Base-by-base conservation (phyloP, 2,797 vertebrate species). In the Mormyrus hasselquistii region DNA sequence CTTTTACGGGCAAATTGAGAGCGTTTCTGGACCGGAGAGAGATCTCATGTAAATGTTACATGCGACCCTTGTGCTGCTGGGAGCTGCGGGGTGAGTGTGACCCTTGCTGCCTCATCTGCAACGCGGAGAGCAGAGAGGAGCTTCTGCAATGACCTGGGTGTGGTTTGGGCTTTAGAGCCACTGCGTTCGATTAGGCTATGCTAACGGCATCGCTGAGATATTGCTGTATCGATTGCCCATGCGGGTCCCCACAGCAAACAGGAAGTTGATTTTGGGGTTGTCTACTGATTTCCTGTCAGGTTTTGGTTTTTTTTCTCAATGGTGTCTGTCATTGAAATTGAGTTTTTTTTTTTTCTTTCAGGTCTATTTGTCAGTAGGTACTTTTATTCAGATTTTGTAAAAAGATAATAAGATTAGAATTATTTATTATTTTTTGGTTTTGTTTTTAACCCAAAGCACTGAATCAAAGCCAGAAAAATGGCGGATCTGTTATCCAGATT, bases 401-500 rank as follows among this genome's bases (percentile, higher is more conserved):
- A 29, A 29, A 29, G 25, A 29, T 29, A 29, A 29, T 44, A 44
- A 38, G 4, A n/a, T 29, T 65, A 10, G 44, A 86, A 65, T 29
- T 4, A 16, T 16, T 59, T 69, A 16, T 2, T 5, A 4, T 83
- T 25, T 12, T 84, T 49, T 57, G 25, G 10, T 50, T 84, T 47
- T 25, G 9, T 14, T 49, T 79, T n/a, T 8, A 79, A 79, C 73
- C 38, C 73, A 79, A 79, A 44, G 73, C 19, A 44, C 1, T 47
- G 16, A 19, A 47, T 79, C 38, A 79, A 73, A 79, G 73, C 38
- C 73, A 19, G 14, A 88, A 89, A 62, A 91, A 92, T 91, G 76
- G 88, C 76, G 52, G 90, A 88, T 91, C 91, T 89, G 29, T 89
- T 86, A 90, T 82, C 90, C 90, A 93, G 91, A 91, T 92, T 89